These are phyloP conservation scores for Muricea muricata DNA, from an alignment of 92 coral and sea anemone species.

Conservation along the genomic window DNA sequence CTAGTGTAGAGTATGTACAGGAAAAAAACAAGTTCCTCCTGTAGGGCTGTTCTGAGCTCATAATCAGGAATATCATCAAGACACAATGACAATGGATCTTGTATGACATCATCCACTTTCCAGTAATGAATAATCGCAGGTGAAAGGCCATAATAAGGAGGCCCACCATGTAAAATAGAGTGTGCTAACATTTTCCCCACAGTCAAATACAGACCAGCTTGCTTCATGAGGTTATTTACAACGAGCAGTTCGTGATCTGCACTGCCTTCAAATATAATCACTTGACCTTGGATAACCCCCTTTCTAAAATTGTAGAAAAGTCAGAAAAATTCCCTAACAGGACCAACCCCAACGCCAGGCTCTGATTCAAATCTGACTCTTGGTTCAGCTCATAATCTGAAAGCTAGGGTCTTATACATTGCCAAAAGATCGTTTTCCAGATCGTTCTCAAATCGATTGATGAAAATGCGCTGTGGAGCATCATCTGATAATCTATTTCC, in stretches of 20 bases:
- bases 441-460: slow-evolving; percentile 10
- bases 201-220: neutral
- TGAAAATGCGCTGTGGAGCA: slow-evolving; percentile 8
- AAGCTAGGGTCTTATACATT: slow-evolving; percentile 2
- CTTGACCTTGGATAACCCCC: too few relatives aligned
- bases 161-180: slow-evolving; percentile 6
- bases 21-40: neutral
- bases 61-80: slow-evolving; percentile 17
- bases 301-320: slow-evolving; percentile 12
- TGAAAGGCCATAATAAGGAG: slow-evolving; percentile 21
- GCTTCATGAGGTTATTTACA: neutral
- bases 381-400: slow-evolving; percentile 7
- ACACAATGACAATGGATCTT: slow-evolving; percentile 14
- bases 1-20: neutral
- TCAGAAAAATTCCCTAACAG: slow-evolving; percentile 17
- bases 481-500: slow-evolving; percentile 2
- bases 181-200: slow-evolving; percentile 12
- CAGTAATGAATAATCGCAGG: slow-evolving; percentile 8
- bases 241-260: slow-evolving; percentile 15
- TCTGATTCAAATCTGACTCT: slow-evolving; percentile 9
- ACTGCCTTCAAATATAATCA: slow-evolving; percentile 7
- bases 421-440: slow-evolving; percentile 1
- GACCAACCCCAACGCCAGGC: slow-evolving; percentile 15
- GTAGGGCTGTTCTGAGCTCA: slow-evolving; percentile 4
- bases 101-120: neutral